Evolutionary conservation across 2,888 invertebrate genomes (phyloP), one percentile per base, ranked within the genome.

Genomic region (Gastracanthus pulcherrimus): DNA sequence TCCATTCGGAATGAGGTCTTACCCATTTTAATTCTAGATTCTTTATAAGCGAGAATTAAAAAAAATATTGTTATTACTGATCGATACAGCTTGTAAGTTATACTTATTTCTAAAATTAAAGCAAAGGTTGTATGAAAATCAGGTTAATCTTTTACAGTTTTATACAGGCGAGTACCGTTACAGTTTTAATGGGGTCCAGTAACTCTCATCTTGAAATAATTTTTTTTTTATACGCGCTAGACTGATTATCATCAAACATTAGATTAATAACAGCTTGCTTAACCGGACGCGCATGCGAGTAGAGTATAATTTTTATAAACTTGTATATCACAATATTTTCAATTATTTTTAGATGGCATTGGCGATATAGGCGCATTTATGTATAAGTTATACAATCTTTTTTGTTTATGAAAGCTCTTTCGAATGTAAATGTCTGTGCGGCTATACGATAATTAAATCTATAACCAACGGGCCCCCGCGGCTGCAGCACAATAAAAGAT

Each of bases 301-400:
- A 26, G 11, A 13, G 31, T n/a, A 4, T 31, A 19, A 34, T 3
- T 62, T 19, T 62, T 62, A 26, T 58, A 58, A 19, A 67, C n/a
- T 19, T 45, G 23, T 7, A 23, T 31, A 48, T 13, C 2, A 9
- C n/a, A 19, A 19, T n/a, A 74, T 64, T 60, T 74, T 34, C 1
- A 29, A 74, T 48, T 74, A 74, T 74, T 74, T 64, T 62, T 74
- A 62, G 48, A 45, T 34, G 48, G 16, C 62, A 74, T 62, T 74
- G 62, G 34, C 36, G 36, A 11, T 34, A 62, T 26, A 36, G 19
- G n/a, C 5, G 23, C 19, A 3, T 11, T 23, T 41, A 13, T 41
- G 6, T 26, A 41, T 16, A 66, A 66, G 66, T 26, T n/a, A n/a
- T n/a, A n/a, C n/a, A n/a, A n/a, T 13, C 34, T 16, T 34, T 55